Evolutionary conservation across 1,140 invertebrate species (phyloP), one percentile per base, ranked within the genome.

Genomic region (Lamellibrachia luymesi): DNA sequence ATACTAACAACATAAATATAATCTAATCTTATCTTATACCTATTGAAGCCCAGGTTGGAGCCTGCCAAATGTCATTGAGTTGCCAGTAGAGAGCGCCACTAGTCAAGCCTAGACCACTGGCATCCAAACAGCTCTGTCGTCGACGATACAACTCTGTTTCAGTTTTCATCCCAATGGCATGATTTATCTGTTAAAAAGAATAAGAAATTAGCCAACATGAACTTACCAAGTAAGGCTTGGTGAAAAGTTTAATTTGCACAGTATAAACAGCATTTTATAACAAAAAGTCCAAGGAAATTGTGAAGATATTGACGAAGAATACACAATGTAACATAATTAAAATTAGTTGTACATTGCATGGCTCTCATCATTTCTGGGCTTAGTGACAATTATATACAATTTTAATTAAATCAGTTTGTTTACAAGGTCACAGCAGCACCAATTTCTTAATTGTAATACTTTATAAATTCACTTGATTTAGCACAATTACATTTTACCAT

Each of bases 1-100:
- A 22, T 80, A 80, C 64, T 22, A 8, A 80, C 7, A 80, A 80
- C 13, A 80, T 17, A 80, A 80, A 22, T 10, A 22, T 80, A 80
- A 22, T 13, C 8, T 80, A 80, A 22, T 10, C 7, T 22, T 22
- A 80, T 80, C 6, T 80, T 56, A 90, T 49, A 96, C 96, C 96
- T 64, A 96, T 94, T n/a, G 96, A 96, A 25, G 96, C 94, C 99
- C 99, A 99, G 5, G 98, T 98, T 0, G 99, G 98, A 13, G 98
- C 99, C 95, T 98, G 98, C 99, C 99, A 99, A 49, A 99, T 98
- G 96, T 99, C 99, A 96, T 99, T 99, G 1, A 99, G 96, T 96
- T 99, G 99, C 99, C 99, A 99, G 96, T 99, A 99, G 89, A 99
- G 97, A 25, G 99, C 98, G 25, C 99, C 99, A 98, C 99, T 99